A percentile compares a stretch with the other conserved stretches of the same genome.
phyloP scores from a whole-genome alignment of 1,140 invertebrate species.

The Drosophila micromelanica region DNA sequence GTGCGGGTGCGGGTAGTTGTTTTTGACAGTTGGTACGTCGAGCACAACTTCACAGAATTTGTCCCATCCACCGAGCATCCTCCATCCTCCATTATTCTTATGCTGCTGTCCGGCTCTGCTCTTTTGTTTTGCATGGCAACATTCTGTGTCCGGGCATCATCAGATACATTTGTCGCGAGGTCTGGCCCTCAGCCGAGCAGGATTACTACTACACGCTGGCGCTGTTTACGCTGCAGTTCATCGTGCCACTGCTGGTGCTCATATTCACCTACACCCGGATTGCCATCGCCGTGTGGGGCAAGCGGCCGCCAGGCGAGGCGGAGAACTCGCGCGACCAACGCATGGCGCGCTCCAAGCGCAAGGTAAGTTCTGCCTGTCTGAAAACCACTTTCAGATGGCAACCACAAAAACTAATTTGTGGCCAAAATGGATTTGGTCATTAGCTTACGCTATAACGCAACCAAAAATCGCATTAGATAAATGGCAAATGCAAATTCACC shows the following conservation, averaged over 20 bases:
- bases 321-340: conserved; percentile 91
- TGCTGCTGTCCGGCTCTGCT: conserved; percentile 18
- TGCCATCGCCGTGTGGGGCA: conserved; percentile 94
- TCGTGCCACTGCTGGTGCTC: conserved; percentile 92
- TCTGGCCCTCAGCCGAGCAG: conserved; percentile 86
- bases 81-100: conserved; percentile 40
- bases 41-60: not conserved
- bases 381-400: conserved; percentile 7
- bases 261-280: conserved; percentile 95
- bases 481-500: conserved; percentile 35
- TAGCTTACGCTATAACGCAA: conserved; percentile 12
- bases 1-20: conserved; percentile 17
- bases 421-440: conserved; percentile 45
- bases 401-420: conserved; percentile 76
- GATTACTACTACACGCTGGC: conserved; percentile 90
- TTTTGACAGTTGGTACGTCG: conserved; percentile 14
- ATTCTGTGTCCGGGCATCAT: conserved; percentile 17
- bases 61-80: too few species aligned
- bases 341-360: conserved; percentile 94
- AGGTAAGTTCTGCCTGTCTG: conserved; percentile 87
- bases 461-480: conserved; percentile 38
- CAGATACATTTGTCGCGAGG: conserved; percentile 89
- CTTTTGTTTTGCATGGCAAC: conserved; percentile 31
- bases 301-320: conserved; percentile 93
- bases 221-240: conserved; percentile 93